A percentile compares a stretch with the other conserved stretches of the same genome.
These are phyloP conservation scores for Brevimyrus niger DNA, from an alignment of 2,113 vertebrate genomes.

Conservation along the genomic window DNA sequence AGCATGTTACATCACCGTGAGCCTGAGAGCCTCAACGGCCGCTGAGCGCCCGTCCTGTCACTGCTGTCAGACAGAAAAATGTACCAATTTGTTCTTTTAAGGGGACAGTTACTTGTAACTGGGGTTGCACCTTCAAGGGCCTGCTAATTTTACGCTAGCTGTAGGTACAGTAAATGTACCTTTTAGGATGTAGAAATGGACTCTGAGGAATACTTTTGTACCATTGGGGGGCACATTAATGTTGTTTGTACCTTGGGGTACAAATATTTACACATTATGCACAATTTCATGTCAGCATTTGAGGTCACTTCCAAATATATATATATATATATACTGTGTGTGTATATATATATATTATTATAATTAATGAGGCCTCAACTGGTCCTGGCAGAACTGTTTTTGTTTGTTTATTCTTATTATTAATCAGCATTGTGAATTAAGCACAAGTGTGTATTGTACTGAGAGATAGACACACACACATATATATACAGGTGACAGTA, in stretches of 20 bases:
- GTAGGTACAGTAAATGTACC: not conserved
- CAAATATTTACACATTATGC: not conserved
- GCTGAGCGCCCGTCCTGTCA: slow-evolving; percentile 59
- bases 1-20: slow-evolving; percentile 98
- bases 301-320: not conserved
- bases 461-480: not conserved
- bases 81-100: not conserved
- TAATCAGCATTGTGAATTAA: not conserved
- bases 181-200: not conserved
- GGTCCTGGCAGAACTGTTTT: not conserved
- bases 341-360: not conserved
- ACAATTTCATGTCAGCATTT: not conserved
- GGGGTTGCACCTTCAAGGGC: not conserved
- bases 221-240: too few relatives aligned
- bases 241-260: too few relatives aligned
- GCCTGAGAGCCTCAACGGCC: slow-evolving; percentile 92
- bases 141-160: not conserved
- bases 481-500: not conserved
- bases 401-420: not conserved
- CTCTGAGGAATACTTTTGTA: not conserved
- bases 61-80: not conserved
- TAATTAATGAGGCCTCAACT: not conserved
- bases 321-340: too few relatives aligned
- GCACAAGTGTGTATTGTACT: not conserved
- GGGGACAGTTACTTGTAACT: not conserved